Evolutionary conservation across 2,888 invertebrate species (phyloP).

Genomic region (Agrilus cyanescens): DNA sequence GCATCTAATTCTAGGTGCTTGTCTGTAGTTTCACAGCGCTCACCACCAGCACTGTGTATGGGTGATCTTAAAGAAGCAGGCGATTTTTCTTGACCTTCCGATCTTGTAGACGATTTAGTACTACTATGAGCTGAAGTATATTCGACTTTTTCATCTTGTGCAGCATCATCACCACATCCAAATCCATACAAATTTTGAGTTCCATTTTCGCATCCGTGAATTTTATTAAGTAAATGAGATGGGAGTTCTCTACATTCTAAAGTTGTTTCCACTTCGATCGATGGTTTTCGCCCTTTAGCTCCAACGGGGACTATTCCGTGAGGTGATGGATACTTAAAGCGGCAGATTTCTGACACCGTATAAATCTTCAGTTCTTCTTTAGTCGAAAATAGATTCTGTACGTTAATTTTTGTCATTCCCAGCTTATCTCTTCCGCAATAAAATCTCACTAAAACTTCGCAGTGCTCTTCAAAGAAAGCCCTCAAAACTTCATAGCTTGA

Average conservation of each 20-base stretch:
- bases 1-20: too few species aligned
- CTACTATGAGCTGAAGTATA: too few species aligned
- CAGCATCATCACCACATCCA: constrained; percentile 2
- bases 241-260: constrained; percentile 9
- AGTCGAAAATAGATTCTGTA: constrained; percentile 16
- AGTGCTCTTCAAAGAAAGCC: constrained; percentile 23
- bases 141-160: neutral
- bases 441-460: constrained; percentile 25
- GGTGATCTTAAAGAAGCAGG: too few species aligned
- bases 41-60: too few species aligned
- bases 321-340: constrained; percentile 16
- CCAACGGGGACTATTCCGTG: constrained; percentile 23
- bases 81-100: too few species aligned
- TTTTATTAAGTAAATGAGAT: neutral
- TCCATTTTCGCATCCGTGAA: neutral
- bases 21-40: too few species aligned
- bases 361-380: constrained; percentile 9
- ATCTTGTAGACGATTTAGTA: too few species aligned
- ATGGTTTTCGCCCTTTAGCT: constrained; percentile 21
- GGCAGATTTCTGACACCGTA: constrained; percentile 9
- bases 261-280: constrained; percentile 20
- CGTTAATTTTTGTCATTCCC: constrained; percentile 24
- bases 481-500: constrained; percentile 23
- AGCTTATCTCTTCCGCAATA: constrained; percentile 24
- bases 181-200: too few species aligned